Conservation (phyloP, 2,888 invertebrate genomes). For the Eupithecia tripunctaria region DNA sequence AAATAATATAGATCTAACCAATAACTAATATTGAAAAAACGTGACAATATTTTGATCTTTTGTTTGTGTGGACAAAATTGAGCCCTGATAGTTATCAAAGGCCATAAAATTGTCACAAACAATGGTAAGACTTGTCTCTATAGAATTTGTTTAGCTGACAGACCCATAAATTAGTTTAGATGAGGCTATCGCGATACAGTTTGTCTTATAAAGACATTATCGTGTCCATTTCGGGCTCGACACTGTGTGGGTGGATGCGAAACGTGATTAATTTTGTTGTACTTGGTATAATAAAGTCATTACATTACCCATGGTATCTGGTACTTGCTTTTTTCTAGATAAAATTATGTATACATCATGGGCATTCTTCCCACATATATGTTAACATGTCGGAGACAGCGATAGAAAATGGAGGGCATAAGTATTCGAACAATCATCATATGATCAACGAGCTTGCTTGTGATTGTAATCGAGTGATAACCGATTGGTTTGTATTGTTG, state of each 20-base stretch:
- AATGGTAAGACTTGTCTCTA: neutral
- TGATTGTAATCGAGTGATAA: too few species aligned
- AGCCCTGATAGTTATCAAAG: neutral
- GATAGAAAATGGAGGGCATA: too few species aligned
- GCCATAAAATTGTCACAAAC: constrained; percentile 8
- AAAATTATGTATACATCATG: neutral
- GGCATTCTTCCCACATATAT: too few species aligned
- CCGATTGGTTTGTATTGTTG: too few species aligned
- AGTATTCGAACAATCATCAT: too few species aligned
- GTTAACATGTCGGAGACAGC: too few species aligned
- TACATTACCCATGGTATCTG: neutral
- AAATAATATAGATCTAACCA: neutral
- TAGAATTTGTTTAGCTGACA: constrained; percentile 7
- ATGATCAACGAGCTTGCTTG: too few species aligned
- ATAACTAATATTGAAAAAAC: neutral
- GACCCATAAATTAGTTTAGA: constrained; percentile 23
- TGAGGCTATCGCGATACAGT: constrained; percentile 36
- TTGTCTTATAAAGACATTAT: constrained; percentile 34
- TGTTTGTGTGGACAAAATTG: neutral
- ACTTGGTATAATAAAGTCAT: constrained; percentile 16
- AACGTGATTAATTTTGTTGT: constrained; percentile 32
- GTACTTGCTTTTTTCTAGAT: neutral
- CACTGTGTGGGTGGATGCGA: constrained; percentile 29
- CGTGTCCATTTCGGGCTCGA: constrained; percentile 32
- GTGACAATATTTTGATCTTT: constrained; percentile 1